phyloP scores from a whole-genome alignment of 2,888 invertebrate genomes.

The Priocnemis perturbator region DNA sequence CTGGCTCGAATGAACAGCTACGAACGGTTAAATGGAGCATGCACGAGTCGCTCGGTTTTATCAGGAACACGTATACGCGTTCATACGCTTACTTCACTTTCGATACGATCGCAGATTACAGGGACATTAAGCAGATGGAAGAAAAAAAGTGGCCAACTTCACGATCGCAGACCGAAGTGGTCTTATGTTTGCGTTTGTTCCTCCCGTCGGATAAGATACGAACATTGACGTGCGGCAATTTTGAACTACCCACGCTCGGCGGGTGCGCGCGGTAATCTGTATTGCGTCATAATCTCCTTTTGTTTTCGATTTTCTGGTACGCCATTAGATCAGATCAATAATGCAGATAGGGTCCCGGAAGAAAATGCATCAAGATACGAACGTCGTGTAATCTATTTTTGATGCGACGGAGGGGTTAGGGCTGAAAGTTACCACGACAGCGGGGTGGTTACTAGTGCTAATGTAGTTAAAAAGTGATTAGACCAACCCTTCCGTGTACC shows the following conservation, averaged over 20 bases:
- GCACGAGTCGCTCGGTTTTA: slow-evolving; percentile 19
- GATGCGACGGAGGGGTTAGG: slow-evolving; percentile 45
- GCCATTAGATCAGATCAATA: slow-evolving; percentile 1
- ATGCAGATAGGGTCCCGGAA: slow-evolving; percentile 16
- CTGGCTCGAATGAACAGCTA: slow-evolving; percentile 25
- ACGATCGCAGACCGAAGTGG: no score
- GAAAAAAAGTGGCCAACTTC: background rate
- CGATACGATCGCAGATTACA: background rate
- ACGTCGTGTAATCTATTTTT: slow-evolving; percentile 56
- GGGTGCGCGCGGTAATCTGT: no score
- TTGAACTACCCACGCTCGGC: no score
- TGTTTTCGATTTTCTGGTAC: no score
- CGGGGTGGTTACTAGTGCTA: slow-evolving; percentile 50
- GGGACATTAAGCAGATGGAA: background rate
- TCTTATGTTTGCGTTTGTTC: background rate
- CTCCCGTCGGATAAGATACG: background rate
- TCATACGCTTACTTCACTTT: slow-evolving; percentile 18
- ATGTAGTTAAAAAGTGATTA: slow-evolving; percentile 63
- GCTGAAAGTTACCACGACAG: slow-evolving; percentile 32
- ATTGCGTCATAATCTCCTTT: no score
- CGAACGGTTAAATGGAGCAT: slow-evolving; percentile 36
- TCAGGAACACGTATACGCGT: slow-evolving; percentile 7
- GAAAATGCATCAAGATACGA: slow-evolving; percentile 49
- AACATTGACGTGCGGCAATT: background rate
- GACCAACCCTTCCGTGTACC: slow-evolving; percentile 54